phyloP scores from a whole-genome alignment of 2,113 vertebrate genomes.

The Lamprotornis superbus region DNA sequence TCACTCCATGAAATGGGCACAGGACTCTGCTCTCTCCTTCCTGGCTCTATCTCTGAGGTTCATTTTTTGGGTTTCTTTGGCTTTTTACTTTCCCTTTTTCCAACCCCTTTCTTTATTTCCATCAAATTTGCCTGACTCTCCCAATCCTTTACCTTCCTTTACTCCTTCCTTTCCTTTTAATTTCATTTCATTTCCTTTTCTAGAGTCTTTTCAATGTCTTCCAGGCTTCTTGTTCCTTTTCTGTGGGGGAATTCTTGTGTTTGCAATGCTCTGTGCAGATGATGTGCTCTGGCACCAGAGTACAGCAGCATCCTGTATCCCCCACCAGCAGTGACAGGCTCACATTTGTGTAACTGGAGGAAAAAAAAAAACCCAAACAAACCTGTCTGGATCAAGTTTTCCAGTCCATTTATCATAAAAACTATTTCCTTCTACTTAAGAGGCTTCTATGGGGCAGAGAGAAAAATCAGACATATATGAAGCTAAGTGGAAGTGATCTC shows the following conservation, averaged over 20 bases:
- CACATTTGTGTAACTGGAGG: not conserved
- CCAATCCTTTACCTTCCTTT: not conserved
- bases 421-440: not conserved
- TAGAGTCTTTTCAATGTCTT: not conserved
- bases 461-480: not conserved
- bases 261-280: not conserved
- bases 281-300: not conserved
- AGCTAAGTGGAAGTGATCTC: not conserved
- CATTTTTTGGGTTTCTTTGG: not conserved
- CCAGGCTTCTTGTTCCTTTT: not conserved
- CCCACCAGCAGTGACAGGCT: not conserved
- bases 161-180: not conserved
- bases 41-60: accelerated
- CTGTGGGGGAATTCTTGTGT: not conserved
- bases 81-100: not conserved
- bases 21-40: not conserved
- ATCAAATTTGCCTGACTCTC: not conserved
- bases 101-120: not conserved
- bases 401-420: not conserved
- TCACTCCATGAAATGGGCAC: not conserved
- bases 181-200: not conserved
- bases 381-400: not conserved
- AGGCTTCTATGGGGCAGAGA: not conserved
- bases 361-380: not conserved
- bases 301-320: not conserved